Base-by-base conservation (phyloP, 2,888 invertebrate species). In the Eumerus sabulonum region DNA sequence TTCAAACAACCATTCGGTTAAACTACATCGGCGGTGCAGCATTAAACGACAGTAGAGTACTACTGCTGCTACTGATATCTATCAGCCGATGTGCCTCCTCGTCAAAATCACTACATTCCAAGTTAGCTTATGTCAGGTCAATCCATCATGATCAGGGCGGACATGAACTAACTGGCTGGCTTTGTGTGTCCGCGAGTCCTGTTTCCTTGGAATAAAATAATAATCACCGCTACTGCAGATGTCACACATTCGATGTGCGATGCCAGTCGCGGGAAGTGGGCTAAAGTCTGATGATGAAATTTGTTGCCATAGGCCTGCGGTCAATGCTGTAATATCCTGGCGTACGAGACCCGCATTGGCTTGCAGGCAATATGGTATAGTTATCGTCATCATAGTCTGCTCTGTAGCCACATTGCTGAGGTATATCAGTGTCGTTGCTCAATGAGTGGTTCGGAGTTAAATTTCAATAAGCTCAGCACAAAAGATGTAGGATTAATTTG, bases 401-500 rank as follows among this genome's bases (percentile, higher is more conserved):
- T 2, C 2, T 27, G 27, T 27, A 27, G 27, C 27, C 7, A 7
- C 2, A 27, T 14, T 13, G 14, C 9, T 16, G 42, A 42, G 9
- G 27, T 27, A 27, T 44, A 44, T 18, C 17, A 12, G 12, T 38
- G 38, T 13, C 16, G 40, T 36, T 4, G 60, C 47, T 70, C 60
- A 70, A 70, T 54, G 70, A 62, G 48, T 13, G 60, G 16, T 50
- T 19, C 60, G 35, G 50, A 54, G 45, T 35, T 36, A 64, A 74
- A 54, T 74, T 79, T 73, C 67, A 47, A 67, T 73, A 57, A 67
- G 57, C 56, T 67, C 62, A 57, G 67, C 67, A 63, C 38, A 73
- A 27, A 53, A 73, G 14, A 67, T 72, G 68, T 73, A 44, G 54
- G 64, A 74, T 79, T 68, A 79, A 74, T 68, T 74, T 74, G 68